phyloP scores from a whole-genome alignment of 2,888 invertebrate species.

The Drosophila putrida region DNA sequence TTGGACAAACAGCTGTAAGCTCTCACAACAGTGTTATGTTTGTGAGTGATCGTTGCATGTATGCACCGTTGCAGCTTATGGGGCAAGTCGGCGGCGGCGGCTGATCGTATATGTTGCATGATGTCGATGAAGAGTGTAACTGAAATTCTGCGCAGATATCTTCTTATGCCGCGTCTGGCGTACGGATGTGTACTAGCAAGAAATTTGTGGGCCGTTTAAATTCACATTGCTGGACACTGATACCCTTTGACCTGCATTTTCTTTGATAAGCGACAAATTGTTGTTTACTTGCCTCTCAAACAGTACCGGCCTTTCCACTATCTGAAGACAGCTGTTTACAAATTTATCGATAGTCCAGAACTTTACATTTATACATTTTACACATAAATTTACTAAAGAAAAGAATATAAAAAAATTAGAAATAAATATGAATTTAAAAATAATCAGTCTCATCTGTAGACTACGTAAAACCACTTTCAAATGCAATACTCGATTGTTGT shows the following conservation, averaged over 20 bases:
- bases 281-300: slow-evolving; percentile 46
- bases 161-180: slow-evolving; percentile 33
- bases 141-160: slow-evolving; percentile 23
- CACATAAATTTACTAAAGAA: background rate
- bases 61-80: slow-evolving; percentile 30
- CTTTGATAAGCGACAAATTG: slow-evolving; percentile 44
- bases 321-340: slow-evolving; percentile 31
- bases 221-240: slow-evolving; percentile 18
- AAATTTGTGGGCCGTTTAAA: slow-evolving; percentile 8
- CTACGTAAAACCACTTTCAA: background rate
- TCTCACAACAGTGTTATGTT: background rate
- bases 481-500: slow-evolving; percentile 3
- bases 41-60: background rate
- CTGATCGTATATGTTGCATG: slow-evolving; percentile 44
- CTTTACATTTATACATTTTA: background rate
- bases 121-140: background rate
- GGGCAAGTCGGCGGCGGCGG: slow-evolving; percentile 4
- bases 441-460: background rate
- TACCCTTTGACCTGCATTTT: slow-evolving; percentile 58
- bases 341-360: slow-evolving; percentile 26
- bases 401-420: background rate
- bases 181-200: slow-evolving; percentile 37
- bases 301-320: slow-evolving; percentile 5
- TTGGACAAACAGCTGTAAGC: slow-evolving; percentile 41
- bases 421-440: background rate